Base-by-base conservation (phyloP, 2,888 invertebrate species). In the Cloeon dipterum region DNA sequence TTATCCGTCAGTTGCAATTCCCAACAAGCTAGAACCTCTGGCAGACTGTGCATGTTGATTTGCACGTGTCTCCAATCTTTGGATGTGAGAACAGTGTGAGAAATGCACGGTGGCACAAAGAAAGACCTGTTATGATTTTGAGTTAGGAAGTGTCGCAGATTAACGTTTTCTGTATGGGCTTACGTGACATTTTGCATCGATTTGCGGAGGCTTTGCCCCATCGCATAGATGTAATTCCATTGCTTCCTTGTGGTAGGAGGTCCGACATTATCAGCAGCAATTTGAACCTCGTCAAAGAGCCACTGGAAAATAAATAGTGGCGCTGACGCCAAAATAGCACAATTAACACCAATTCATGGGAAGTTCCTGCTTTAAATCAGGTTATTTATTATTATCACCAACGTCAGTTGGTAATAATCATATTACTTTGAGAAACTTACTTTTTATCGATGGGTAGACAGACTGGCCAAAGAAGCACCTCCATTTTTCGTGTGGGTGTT, bases 221-320 rank as follows among this genome's bases (percentile, higher is more conserved):
- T 79, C 50, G 76, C 74, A 52, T 89, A 85, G 41, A 91, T 85
- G 48, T 85, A 85, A 48, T 88, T 81, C 89, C 89, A 91, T 50
- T 91, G 89, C 40, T 79, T 74, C 38, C 82, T 77, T 11, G 85
- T 78, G 3, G 82, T 74, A 2, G 88, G 88, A 0, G 83, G 74
- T 0, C 83, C 81, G 2, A 91, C 83, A 48, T 89, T 89, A 54
- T 88, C 86, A 0, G 82, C 86, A 20, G 81, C 74, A 66, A 93
- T 74, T 61, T 91, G 91, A 3, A 89, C 89, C 51, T 89, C 88
- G 54, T 93, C 91, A 54, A 88, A 91, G 35, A 91, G 63, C 72
- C 88, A 89, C 66, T 91, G 91, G 53, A 91, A 85, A 18, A 93
- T 76, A 54, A 91, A 93, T 19, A 91, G 63, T 1, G 89, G 86